Evolutionary conservation across 2,797 vertebrate genomes (phyloP), one percentile per base, ranked within the genome.

Genomic region (Scolopax bukidnonensis): DNA sequence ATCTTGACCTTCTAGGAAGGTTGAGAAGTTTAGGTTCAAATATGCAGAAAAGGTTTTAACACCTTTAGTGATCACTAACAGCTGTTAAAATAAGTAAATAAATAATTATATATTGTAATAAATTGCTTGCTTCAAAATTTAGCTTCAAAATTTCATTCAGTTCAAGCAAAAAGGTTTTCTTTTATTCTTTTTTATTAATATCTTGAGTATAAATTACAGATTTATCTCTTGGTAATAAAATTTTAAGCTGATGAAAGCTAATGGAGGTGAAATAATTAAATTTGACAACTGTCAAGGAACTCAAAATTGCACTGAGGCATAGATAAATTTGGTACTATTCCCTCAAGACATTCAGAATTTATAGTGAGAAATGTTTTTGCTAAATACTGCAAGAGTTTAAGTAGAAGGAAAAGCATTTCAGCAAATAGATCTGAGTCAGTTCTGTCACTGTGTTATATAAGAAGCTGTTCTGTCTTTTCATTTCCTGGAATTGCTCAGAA

Each of bases 171-270:
- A 16, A 78, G 6, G 4, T 27, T 91, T 79, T 73, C 17, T 84
- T 92, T 63, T 77, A 41, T 79, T 85, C 19, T 78, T 93, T 88
- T 45, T 45, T 80, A 93, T 92, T 80, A 91, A 73, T 90, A 91
- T 76, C 32, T 84, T 93, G 70, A 54, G 43, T 61, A 89, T 27
- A 91, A 92, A 85, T 94, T 38, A 57, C 53, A 48, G 84, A 91
- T 93, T 94, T 81, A 19, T 96, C 84, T 84, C 79, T 91, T 14
- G 1, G 33, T 90, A 91, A 92, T 92, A 89, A 90, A 94, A 84
- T 81, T 84, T 95, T 60, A 89, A 83, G 47, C 56, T 33, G 19
- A 84, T 71, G 45, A 74, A 80, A 80, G 41, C 6, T 87, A 81
- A 90, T 54, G 32, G 11, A 73, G 47, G 23, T 1, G 2, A 94